Percentiles rank a stretch among this genome's conserved stretches.
phyloP scores from a whole-genome alignment of 2,113 vertebrate genomes.

The Carlito syrichta region DNA sequence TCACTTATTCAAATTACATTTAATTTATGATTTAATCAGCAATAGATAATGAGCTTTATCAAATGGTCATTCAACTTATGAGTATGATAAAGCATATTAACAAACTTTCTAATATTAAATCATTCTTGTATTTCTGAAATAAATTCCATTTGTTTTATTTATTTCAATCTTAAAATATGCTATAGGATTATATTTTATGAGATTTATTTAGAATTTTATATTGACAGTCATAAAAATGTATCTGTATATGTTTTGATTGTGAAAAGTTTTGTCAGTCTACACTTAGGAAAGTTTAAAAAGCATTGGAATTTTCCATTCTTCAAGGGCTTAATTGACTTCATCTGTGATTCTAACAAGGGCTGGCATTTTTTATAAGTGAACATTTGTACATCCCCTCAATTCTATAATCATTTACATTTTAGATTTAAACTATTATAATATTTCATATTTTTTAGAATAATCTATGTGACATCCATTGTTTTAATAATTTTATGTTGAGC shows the following conservation, averaged over 20 bases:
- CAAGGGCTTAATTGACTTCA: background rate
- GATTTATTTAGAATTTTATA: background rate
- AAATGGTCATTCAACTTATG: background rate
- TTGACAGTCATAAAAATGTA: background rate
- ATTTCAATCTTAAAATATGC: background rate
- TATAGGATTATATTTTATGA: background rate
- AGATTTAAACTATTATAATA: background rate
- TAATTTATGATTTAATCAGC: background rate
- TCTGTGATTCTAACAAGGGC: background rate
- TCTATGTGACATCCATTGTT: background rate
- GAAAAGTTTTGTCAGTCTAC: background rate
- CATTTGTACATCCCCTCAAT: background rate
- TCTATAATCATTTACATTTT: background rate
- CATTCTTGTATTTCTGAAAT: background rate
- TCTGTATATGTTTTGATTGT: background rate
- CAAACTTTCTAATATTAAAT: background rate
- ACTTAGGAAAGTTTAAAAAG: background rate
- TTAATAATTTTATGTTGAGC: background rate
- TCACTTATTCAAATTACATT: background rate
- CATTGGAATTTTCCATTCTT: constrained; percentile 31
- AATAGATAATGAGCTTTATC: background rate
- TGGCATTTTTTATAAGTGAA: background rate
- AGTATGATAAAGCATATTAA: background rate
- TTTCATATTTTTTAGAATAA: background rate
- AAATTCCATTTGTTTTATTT: background rate